Conservation (phyloP, 1,140 invertebrate species). For the Trachymyrmex septentrionalis region DNA sequence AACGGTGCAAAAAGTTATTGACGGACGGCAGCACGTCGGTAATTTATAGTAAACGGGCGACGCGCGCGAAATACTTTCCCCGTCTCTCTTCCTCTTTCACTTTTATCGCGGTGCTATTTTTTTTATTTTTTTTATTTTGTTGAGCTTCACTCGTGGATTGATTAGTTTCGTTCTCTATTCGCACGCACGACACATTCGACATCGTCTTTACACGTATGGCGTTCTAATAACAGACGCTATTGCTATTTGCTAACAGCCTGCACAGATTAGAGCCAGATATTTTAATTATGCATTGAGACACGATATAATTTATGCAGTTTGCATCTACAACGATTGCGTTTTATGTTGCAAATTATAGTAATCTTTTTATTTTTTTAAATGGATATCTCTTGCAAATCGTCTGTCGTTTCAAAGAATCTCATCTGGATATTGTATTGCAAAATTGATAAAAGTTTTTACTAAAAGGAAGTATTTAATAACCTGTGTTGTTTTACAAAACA, state of each 20-base stretch:
- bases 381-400: background rate
- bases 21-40: constrained; percentile 34
- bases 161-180: constrained; percentile 73
- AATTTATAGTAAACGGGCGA: constrained; percentile 66
- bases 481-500: background rate
- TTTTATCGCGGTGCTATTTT: constrained; percentile 16
- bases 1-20: constrained; percentile 58
- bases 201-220: background rate
- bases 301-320: background rate
- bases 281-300: constrained; percentile 5
- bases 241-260: constrained; percentile 3
- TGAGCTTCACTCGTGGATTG: constrained; percentile 37
- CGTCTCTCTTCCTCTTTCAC: background rate
- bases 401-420: background rate
- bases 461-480: background rate
- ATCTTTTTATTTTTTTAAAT: background rate
- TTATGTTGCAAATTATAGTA: background rate
- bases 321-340: background rate
- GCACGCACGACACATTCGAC: constrained; percentile 56
- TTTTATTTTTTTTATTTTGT: constrained; percentile 57
- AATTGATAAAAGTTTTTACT: background rate
- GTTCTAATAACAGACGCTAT: constrained; percentile 7
- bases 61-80: constrained; percentile 52
- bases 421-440: background rate
- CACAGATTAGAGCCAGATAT: background rate